Percentiles rank a stretch among this genome's conserved stretches.
Conservation (phyloP, 1,140 invertebrate genomes). For the Diuraphis noxia region DNA sequence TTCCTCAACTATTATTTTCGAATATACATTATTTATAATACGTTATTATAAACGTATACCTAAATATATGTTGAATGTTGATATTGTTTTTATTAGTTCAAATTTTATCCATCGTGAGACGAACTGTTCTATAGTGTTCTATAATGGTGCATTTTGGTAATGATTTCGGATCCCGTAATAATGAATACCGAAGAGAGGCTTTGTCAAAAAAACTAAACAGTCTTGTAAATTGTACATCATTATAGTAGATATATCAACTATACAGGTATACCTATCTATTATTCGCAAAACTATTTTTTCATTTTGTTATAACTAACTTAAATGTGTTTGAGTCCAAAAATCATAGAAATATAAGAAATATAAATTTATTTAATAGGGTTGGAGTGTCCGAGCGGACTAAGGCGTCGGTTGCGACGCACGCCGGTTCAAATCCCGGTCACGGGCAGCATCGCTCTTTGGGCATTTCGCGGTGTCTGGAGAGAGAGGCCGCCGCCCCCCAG, state of each 20-base stretch:
- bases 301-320: too few species aligned
- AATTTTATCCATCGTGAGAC: not conserved
- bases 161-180: not conserved
- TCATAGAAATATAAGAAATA: not conserved
- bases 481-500: too few species aligned
- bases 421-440: too few species aligned
- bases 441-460: too few species aligned
- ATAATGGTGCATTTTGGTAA: not conserved
- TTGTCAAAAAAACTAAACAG: not conserved
- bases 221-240: not conserved
- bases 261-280: not conserved
- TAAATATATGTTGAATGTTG: not conserved
- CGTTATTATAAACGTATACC: not conserved
- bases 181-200: not conserved
- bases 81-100: not conserved
- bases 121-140: too few species aligned
- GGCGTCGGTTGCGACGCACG: too few species aligned
- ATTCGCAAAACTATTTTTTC: not conserved
- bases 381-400: too few species aligned
- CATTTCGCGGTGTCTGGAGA: too few species aligned
- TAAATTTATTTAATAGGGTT: too few species aligned
- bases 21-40: not conserved
- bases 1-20: not conserved
- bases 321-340: not conserved
- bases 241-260: too few species aligned